Base-by-base conservation (phyloP, 1,140 invertebrate species). In the Chrysoperla carnea region DNA sequence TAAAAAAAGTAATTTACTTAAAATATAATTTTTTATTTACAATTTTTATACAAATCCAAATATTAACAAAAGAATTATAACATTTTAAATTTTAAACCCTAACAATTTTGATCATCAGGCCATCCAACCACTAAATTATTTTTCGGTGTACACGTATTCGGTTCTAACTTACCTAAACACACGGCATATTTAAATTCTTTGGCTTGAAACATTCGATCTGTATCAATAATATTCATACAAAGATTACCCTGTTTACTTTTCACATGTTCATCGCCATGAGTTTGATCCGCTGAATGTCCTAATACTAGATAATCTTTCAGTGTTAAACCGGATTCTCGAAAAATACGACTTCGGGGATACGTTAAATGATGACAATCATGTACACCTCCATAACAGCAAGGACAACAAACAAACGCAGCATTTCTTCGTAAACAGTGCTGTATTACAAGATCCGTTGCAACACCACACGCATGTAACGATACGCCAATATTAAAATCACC, bases 351-450 rank as follows among this genome's bases (percentile, higher is more conserved):
- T 46, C 80, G 61, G 1, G 78, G 81, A 64, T 94, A 92, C 1
- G 64, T 60, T 12, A 84, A 58, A 54, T 79, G 72, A 61, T 87
- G 64, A 52, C 78, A 70, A 51, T 70, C 70, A 50, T 82, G 76
- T 35, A 95, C 69, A 3, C 78, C 78, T 5, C 92, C 92, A 62
- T 96, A 96, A 58, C 91, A 97, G 59, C 93, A 97, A 1, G 91
- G 91, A 60, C 87, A 93, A 42, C 86, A 72, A 4, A 93, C 80
- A 69, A 96, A 93, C 43, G 77, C 69, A 1, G 90, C 89, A 39
- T 71, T 68, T 11, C 71, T 71, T 15, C 70, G 57, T 3, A 85
- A 68, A 58, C 90, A 95, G 50, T 82, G 81, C 46, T 87, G 72
- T 38, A 96, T 66, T 1, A 95, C 89, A 43, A 95, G 72, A 64